These are phyloP conservation scores for Heliconius sara DNA, from an alignment of 2,888 invertebrate species.

Conservation along the genomic window DNA sequence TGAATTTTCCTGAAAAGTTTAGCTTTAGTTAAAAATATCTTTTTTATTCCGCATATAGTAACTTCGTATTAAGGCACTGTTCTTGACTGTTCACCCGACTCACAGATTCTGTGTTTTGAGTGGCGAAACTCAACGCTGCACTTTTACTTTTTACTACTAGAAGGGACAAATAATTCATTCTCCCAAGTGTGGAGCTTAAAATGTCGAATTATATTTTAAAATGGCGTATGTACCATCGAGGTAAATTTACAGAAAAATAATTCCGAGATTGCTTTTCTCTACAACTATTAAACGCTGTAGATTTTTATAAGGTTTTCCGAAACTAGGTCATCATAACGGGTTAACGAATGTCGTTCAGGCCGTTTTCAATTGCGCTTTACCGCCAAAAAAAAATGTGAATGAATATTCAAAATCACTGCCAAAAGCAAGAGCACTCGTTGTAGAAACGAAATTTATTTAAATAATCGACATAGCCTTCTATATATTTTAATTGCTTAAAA, in stretches of 20 bases:
- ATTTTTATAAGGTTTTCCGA: conserved; percentile 37
- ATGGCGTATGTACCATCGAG: background rate
- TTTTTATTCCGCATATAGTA: no score
- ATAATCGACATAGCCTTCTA: background rate
- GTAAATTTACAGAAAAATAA: conserved; percentile 8
- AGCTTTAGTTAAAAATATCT: background rate
- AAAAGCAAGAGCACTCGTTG: conserved; percentile 10
- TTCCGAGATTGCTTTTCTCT: conserved; percentile 20
- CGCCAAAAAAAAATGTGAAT: conserved; percentile 28
- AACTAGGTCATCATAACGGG: conserved; percentile 41
- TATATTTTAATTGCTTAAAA: conserved; percentile 8
- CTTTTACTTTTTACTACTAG: background rate
- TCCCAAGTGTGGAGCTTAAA: background rate
- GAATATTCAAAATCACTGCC: conserved; percentile 29
- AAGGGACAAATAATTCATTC: background rate
- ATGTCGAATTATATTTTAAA: background rate
- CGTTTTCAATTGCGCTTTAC: conserved; percentile 35
- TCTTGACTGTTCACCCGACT: no score
- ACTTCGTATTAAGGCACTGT: background rate
- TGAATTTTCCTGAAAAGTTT: background rate
- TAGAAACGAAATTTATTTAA: background rate
- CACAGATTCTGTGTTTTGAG: background rate
- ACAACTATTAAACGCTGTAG: conserved; percentile 27
- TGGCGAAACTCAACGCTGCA: background rate
- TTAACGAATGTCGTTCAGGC: conserved; percentile 43